A percentile compares a stretch with the other conserved stretches of the same genome.
Evolutionary conservation across 1,140 invertebrate species (phyloP).

Genomic region (Zophobas morio): DNA sequence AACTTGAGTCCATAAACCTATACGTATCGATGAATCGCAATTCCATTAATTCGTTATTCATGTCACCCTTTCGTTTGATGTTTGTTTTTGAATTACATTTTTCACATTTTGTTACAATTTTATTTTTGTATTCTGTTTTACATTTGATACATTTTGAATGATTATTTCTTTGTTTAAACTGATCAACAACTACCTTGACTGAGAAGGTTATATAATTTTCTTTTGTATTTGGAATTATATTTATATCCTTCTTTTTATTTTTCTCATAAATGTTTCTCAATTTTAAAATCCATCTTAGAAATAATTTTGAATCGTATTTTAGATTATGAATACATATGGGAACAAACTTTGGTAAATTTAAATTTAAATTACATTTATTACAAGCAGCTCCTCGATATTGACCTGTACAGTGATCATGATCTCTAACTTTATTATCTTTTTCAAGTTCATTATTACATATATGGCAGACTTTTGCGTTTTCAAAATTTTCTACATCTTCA

Average conservation of each 20-base stretch:
- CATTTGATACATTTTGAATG: neutral
- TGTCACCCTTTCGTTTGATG: conserved; percentile 28
- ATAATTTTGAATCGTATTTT: conserved; percentile 36
- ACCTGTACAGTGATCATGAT: conserved; percentile 53
- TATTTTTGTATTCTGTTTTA: conserved; percentile 33
- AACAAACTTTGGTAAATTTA: conserved; percentile 8
- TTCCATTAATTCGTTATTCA: conserved; percentile 10
- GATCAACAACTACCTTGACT: conserved; percentile 4
- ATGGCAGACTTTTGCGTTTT: conserved; percentile 31
- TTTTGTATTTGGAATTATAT: conserved; percentile 34
- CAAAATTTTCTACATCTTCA: conserved; percentile 11
- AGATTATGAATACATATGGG: conserved; percentile 36
- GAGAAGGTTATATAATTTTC: conserved; percentile 44
- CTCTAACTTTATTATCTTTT: conserved; percentile 30
- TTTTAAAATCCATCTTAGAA: conserved; percentile 27
- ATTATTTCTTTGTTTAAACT: conserved; percentile 28
- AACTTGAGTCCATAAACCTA: conserved; percentile 34
- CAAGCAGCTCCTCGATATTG: conserved; percentile 43
- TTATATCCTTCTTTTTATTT: conserved; percentile 35
- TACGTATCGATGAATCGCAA: conserved; percentile 36
- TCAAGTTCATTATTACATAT: conserved; percentile 43
- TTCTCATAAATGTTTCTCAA: neutral
- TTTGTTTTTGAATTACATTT: conserved; percentile 30
- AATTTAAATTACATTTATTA: conserved; percentile 50
- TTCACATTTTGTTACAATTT: conserved; percentile 42